Percentiles rank a stretch among this genome's conserved stretches.
These are phyloP conservation scores for Pseudococcus viburni DNA, from an alignment of 2,888 invertebrate genomes.

Conservation along the genomic window DNA sequence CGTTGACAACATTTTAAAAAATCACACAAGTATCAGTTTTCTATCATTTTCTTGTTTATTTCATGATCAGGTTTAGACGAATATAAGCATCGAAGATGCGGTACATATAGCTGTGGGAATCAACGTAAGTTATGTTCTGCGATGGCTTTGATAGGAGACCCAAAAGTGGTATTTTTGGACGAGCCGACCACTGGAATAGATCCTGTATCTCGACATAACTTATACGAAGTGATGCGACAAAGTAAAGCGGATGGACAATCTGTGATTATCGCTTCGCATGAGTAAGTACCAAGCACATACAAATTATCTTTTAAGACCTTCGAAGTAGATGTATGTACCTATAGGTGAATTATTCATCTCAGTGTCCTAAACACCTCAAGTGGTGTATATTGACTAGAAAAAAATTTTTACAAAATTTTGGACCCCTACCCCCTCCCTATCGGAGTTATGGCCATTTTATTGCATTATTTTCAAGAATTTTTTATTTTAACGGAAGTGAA, in stretches of 20 bases:
- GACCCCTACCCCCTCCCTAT: no score
- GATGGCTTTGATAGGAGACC: conserved; percentile 79
- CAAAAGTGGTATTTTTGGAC: conserved; percentile 79
- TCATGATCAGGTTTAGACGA: conserved; percentile 66
- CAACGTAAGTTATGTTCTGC: conserved; percentile 83
- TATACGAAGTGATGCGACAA: conserved; percentile 83
- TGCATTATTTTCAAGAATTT: no score
- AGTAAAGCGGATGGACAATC: conserved; percentile 81
- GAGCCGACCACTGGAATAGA: conserved; percentile 80
- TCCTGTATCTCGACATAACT: conserved; percentile 83
- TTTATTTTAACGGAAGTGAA: no score
- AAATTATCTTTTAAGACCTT: no score
- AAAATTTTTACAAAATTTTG: no score
- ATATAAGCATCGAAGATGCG: conserved; percentile 68
- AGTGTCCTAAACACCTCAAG: no score
- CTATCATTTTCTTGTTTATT: not conserved
- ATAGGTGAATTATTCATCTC: no score
- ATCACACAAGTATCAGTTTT: no score
- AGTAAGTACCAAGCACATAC: no score
- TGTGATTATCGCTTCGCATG: conserved; percentile 85
- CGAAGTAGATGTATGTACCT: no score
- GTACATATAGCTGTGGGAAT: conserved; percentile 80
- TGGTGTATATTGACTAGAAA: no score
- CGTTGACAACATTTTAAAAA: not conserved
- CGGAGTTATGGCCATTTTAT: no score